phyloP scores from a whole-genome alignment of 2,113 vertebrate genomes.

The Gallinago jamesoni region DNA sequence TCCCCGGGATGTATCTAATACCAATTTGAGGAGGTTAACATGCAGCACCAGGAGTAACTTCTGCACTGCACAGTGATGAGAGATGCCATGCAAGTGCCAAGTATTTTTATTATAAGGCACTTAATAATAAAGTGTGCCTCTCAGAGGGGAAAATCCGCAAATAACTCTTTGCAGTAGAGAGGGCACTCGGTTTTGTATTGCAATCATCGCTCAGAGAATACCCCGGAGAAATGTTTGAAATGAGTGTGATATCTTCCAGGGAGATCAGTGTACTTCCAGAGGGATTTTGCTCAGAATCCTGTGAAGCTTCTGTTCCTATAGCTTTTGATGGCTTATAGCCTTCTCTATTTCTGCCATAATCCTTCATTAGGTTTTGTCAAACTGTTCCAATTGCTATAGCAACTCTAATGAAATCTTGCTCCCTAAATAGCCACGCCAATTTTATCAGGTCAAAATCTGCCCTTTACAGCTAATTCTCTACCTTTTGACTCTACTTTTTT shows the following conservation, averaged over 20 bases:
- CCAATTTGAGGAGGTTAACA: neutral
- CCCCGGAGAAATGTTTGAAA: neutral
- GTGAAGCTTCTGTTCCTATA: conserved; percentile 18
- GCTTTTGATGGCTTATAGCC: conserved; percentile 12
- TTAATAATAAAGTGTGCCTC: neutral
- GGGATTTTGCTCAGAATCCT: conserved; percentile 20
- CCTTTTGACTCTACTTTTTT: neutral
- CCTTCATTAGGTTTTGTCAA: conserved; percentile 58
- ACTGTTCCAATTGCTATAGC: conserved; percentile 64
- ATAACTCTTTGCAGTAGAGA: neutral
- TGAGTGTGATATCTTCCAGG: neutral
- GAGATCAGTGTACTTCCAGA: conserved; percentile 23
- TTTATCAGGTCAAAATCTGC: conserved; percentile 51
- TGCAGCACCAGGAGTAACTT: neutral
- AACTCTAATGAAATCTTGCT: conserved; percentile 67
- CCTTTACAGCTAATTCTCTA: conserved; percentile 11
- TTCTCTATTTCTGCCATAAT: conserved; percentile 54
- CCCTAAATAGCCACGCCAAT: conserved; percentile 45
- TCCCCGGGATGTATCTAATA: neutral
- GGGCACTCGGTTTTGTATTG: neutral
- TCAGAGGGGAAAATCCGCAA: neutral
- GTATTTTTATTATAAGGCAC: neutral
- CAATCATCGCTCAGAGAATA: neutral
- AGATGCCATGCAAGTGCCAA: neutral
- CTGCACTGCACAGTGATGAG: neutral